A percentile compares a stretch with the other conserved stretches of the same genome.
Evolutionary conservation across 1,140 invertebrate species (phyloP).

Genomic region (Drosophila micromelanica): DNA sequence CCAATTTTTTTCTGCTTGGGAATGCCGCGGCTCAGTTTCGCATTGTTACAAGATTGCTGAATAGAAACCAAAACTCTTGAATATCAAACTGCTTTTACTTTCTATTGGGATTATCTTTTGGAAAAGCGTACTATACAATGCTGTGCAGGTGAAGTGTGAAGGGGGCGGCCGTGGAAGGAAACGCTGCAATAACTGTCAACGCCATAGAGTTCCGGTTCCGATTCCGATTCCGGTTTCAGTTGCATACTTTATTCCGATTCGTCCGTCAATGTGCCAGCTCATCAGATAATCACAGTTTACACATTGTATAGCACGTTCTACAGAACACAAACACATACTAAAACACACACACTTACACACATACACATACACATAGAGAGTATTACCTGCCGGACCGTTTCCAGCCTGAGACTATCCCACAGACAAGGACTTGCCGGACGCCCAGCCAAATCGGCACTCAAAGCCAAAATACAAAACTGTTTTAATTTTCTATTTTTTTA

Average conservation of each 20-base stretch:
- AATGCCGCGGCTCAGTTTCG: slow-evolving; percentile 48
- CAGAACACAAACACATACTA: slow-evolving; percentile 5
- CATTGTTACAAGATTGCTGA: slow-evolving; percentile 8
- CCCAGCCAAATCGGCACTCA: slow-evolving; percentile 23
- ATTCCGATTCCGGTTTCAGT: slow-evolving; percentile 15
- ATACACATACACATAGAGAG: slow-evolving; percentile 4
- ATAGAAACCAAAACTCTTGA: slow-evolving; percentile 13
- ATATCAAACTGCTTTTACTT: neutral
- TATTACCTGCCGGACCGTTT: slow-evolving; percentile 35
- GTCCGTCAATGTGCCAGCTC: slow-evolving; percentile 14
- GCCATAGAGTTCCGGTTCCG: slow-evolving; percentile 14
- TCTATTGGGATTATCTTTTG: slow-evolving; percentile 1
- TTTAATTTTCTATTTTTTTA: slow-evolving; percentile 31
- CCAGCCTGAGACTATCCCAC: slow-evolving; percentile 27
- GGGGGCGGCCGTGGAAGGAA: slow-evolving; percentile 8
- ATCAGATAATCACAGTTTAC: slow-evolving; percentile 1
- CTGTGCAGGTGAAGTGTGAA: neutral
- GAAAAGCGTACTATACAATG: slow-evolving; percentile 40
- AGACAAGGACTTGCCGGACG: slow-evolving; percentile 46
- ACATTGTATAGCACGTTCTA: slow-evolving; percentile 37
- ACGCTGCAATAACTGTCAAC: slow-evolving; percentile 9
- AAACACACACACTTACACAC: slow-evolving; percentile 8
- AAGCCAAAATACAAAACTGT: slow-evolving; percentile 28
- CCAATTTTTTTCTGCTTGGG: slow-evolving; percentile 72
- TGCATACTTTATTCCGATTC: slow-evolving; percentile 27